These are phyloP conservation scores for Rhagoletis pomonella DNA, from an alignment of 1,140 invertebrate species.

Conservation along the genomic window DNA sequence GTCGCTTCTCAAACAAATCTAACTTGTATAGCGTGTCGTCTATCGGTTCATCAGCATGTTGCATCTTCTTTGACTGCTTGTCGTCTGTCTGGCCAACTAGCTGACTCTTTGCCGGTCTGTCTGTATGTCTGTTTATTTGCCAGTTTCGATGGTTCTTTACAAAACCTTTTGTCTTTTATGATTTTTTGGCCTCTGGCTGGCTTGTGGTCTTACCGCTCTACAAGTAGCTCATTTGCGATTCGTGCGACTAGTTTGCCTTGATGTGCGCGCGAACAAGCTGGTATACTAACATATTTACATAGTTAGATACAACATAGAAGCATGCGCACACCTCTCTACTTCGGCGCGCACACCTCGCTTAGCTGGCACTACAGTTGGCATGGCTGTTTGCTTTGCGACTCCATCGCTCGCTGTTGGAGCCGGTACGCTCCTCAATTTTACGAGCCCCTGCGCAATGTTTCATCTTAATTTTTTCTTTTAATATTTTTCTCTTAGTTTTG, in stretches of 20 bases:
- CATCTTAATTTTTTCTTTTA: neutral
- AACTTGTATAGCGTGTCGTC: neutral
- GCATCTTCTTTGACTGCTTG: neutral
- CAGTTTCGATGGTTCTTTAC: neutral
- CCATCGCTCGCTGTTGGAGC: neutral
- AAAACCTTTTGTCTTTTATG: neutral
- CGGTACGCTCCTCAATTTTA: neutral
- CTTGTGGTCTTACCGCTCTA: neutral
- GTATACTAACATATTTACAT: neutral
- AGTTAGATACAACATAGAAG: neutral
- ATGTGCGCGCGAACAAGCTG: neutral
- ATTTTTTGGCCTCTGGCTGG: neutral
- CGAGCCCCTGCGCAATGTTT: neutral
- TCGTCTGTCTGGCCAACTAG: neutral
- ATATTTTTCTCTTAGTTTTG: neutral
- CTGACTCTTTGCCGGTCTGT: neutral
- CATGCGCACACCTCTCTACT: neutral
- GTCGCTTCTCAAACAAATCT: no score
- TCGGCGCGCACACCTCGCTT: neutral
- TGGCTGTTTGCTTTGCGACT: conserved; percentile 42
- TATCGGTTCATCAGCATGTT: conserved; percentile 33
- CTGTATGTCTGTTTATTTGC: neutral
- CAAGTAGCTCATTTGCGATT: neutral
- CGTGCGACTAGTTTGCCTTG: conserved; percentile 36
- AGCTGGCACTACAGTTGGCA: neutral